Conservation (phyloP, 2,797 vertebrate species). For the Ficedula albicollis region DNA sequence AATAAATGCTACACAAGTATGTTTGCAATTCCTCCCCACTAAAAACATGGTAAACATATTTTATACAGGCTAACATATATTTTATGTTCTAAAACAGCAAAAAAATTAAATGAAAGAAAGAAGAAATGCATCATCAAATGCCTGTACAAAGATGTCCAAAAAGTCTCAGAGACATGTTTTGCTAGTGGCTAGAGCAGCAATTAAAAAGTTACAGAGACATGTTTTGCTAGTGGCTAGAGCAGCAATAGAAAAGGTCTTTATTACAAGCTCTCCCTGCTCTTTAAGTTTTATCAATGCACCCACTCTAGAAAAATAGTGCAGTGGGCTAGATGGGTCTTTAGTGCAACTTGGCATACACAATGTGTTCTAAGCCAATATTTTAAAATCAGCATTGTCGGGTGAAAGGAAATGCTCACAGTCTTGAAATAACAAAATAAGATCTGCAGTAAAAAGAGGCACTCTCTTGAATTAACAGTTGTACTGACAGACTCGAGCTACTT, state of each 20-base stretch:
- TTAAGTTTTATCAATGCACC: background rate
- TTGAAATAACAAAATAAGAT: background rate
- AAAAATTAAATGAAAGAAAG: background rate
- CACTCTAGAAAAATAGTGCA: background rate
- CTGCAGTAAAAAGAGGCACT: background rate
- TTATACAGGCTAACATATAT: background rate
- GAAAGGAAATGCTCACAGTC: background rate
- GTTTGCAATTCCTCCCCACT: background rate
- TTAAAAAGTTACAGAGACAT: background rate
- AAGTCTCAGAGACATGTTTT: background rate
- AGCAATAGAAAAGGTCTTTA: background rate
- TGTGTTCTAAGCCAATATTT: background rate
- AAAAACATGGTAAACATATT: background rate
- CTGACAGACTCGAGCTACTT: background rate
- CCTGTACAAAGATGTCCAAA: background rate
- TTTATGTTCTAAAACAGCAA: background rate
- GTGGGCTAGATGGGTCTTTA: background rate
- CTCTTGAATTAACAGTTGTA: background rate
- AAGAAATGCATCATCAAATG: background rate
- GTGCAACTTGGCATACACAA: background rate
- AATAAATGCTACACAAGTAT: background rate
- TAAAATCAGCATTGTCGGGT: background rate
- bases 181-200: background rate
- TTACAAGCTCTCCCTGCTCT: background rate
- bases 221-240: background rate